Conservation (phyloP, 2,888 invertebrate species). For the Orchesellides sinensis region DNA sequence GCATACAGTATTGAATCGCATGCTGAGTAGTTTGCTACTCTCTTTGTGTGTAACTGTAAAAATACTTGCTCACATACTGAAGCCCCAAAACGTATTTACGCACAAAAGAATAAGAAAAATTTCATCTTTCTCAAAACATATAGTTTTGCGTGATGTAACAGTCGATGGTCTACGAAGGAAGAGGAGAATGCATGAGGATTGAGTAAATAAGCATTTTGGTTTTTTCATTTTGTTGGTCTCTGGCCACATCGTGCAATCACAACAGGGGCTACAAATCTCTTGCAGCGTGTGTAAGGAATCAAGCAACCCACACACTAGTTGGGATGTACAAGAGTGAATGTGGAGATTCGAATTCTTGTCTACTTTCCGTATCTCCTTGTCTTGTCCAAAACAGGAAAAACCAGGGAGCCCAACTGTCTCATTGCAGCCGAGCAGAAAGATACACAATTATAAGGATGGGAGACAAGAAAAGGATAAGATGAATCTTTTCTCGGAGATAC, state of each 20-base stretch:
- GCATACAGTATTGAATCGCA: not conserved
- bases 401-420: not conserved
- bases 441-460: constrained; percentile 22
- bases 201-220: not conserved
- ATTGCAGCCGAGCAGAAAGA: constrained; percentile 30
- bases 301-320: not conserved
- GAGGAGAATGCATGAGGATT: too few species aligned
- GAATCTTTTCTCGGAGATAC: constrained; percentile 7
- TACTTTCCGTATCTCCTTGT: not conserved
- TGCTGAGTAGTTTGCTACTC: not conserved
- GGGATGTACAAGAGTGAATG: not conserved
- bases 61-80: too few species aligned
- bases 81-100: too few species aligned
- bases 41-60: not conserved
- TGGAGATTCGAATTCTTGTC: constrained; percentile 26
- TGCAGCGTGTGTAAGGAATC: not conserved
- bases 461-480: constrained; percentile 37
- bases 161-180: too few species aligned
- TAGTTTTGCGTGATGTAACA: too few species aligned
- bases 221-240: too few species aligned
- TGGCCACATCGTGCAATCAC: constrained; percentile 1
- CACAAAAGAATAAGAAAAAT: too few species aligned
- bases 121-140: too few species aligned
- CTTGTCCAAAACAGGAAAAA: not conserved
- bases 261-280: not conserved